Conservation (phyloP, 1,140 invertebrate genomes). For the Adoxophyes honmai region DNA sequence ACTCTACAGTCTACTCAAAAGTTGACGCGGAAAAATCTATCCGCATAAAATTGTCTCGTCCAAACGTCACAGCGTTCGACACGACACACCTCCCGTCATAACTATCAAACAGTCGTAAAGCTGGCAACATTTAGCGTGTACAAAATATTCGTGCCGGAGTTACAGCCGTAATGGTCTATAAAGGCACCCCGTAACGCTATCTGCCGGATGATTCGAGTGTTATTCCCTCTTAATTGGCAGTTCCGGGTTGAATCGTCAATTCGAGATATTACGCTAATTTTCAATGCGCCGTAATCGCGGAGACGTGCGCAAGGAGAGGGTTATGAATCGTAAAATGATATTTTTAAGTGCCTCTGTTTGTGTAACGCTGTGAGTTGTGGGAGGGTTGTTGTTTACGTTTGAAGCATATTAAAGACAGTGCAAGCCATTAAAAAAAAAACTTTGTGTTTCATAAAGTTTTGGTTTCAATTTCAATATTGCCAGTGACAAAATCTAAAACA, state of each 20-base stretch:
- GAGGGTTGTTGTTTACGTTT: too few relatives aligned
- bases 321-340: slow-evolving; percentile 10
- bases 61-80: too few relatives aligned
- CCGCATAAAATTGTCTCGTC: too few relatives aligned
- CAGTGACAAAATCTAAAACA: too few relatives aligned
- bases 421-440: too few relatives aligned
- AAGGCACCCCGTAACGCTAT: slow-evolving; percentile 71
- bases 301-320: slow-evolving; percentile 32
- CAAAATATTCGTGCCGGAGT: slow-evolving; percentile 9
- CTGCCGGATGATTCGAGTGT: slow-evolving; percentile 52
- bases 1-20: too few relatives aligned
- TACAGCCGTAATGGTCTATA: slow-evolving; percentile 57
- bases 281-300: slow-evolving; percentile 65
- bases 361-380: neutral
- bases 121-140: slow-evolving; percentile 14
- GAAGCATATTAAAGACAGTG: too few relatives aligned
- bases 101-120: slow-evolving; percentile 9
- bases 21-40: too few relatives aligned
- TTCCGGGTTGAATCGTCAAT: slow-evolving; percentile 65
- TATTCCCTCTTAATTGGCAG: slow-evolving; percentile 71
- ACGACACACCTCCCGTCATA: slow-evolving; percentile 6
- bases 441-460: too few relatives aligned
- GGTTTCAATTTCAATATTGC: too few relatives aligned
- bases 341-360: neutral
- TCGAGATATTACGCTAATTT: slow-evolving; percentile 75